A percentile compares a stretch with the other conserved stretches of the same genome.
Evolutionary conservation across 2,113 vertebrate genomes (phyloP).

Genomic region (Theristicus caerulescens): DNA sequence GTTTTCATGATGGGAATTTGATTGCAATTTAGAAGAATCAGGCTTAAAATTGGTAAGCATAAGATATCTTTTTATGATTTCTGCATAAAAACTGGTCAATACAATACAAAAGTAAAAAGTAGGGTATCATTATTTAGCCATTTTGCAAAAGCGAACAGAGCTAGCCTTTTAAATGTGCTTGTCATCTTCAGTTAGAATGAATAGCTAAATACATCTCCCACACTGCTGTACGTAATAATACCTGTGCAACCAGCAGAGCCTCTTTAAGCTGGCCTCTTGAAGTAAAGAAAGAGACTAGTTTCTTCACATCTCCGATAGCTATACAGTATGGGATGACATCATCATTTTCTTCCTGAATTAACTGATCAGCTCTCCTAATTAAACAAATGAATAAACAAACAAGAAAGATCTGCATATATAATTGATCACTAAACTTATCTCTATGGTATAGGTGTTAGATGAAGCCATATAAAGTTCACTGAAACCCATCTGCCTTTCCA

Average conservation of each 20-base stretch:
- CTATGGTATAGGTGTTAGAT: neutral
- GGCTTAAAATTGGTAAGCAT: neutral
- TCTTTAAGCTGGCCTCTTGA: conserved; percentile 91
- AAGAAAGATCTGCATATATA: neutral
- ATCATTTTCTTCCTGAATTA: conserved; percentile 94
- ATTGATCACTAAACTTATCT: neutral
- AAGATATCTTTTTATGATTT: neutral
- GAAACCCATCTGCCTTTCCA: neutral
- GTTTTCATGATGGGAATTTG: neutral
- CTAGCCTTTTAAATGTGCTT: neutral
- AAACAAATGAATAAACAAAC: conserved; percentile 14
- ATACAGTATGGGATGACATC: conserved; percentile 94
- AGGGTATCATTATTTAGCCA: neutral
- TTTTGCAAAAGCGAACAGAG: neutral
- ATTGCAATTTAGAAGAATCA: neutral
- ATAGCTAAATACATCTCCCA: neutral
- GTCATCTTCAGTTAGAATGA: neutral
- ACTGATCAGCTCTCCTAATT: conserved; percentile 91
- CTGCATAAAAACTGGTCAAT: neutral
- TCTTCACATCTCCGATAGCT: conserved; percentile 89
- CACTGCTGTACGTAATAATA: conserved; percentile 33
- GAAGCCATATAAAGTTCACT: neutral
- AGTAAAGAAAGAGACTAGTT: conserved; percentile 89
- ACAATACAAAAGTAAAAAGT: neutral
- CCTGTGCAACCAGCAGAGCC: conserved; percentile 92